phyloP scores from a whole-genome alignment of 1,140 invertebrate genomes.

The Penaeus indicus region DNA sequence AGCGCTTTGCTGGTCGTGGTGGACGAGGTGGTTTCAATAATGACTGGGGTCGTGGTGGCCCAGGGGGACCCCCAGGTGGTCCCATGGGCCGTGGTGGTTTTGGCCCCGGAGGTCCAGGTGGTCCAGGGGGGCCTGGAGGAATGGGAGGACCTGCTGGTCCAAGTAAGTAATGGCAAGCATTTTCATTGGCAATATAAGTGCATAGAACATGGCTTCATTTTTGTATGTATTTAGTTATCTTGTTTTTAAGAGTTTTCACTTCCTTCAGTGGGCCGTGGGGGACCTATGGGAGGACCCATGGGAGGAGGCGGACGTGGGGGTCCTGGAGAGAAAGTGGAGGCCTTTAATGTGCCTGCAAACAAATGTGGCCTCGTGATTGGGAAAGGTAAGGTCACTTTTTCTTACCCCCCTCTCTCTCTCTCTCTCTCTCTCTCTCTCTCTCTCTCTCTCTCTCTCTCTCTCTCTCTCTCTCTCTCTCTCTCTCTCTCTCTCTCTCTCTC shows the following conservation, averaged over 20 bases:
- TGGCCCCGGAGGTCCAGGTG: slow-evolving; percentile 71
- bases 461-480: no score
- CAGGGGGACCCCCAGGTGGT: slow-evolving; percentile 50
- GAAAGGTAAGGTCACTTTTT: slow-evolving; percentile 77
- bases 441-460: no score
- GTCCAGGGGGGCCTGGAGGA: slow-evolving; percentile 68
- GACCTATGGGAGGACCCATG: slow-evolving; percentile 40
- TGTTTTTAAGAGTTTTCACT: neutral
- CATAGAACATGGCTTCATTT: no score
- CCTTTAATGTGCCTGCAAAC: slow-evolving; percentile 63
- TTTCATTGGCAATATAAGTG: no score
- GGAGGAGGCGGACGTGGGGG: slow-evolving; percentile 47
- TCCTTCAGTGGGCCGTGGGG: slow-evolving; percentile 57
- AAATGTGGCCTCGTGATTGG: slow-evolving; percentile 98
- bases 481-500: no score
- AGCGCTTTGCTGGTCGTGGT: slow-evolving; percentile 59
- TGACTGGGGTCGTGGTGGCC: slow-evolving; percentile 61
- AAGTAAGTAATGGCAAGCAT: slow-evolving; percentile 29
- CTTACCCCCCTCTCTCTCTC: no score
- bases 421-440: no score
- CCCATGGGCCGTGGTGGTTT: slow-evolving; percentile 63
- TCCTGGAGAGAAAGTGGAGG: slow-evolving; percentile 63
- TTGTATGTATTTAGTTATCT: neutral
- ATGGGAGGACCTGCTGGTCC: slow-evolving; percentile 66
- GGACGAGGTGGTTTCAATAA: slow-evolving; percentile 64